Evolutionary conservation across 2,797 vertebrate genomes (phyloP), one percentile per base, ranked within the genome.

Genomic region (Chromis chromis): DNA sequence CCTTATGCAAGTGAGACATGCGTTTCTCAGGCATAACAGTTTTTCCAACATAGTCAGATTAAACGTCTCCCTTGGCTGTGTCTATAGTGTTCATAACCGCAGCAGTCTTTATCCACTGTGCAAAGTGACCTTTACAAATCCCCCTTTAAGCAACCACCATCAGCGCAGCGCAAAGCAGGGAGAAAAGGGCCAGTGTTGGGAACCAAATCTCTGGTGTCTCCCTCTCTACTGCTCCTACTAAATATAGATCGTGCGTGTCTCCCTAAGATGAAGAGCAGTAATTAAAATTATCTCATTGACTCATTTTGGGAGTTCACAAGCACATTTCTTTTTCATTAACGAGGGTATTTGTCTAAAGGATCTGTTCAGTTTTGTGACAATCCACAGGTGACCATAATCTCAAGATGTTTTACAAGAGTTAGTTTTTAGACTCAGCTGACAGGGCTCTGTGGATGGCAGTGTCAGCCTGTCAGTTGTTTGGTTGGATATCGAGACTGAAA

Each of bases 91-190:
- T 74, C 49, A 19, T 56, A 48, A 64, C 31, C 40, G 50, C 61
- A 25, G 25, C 25, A 46, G 42, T 70, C 62, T 70, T 81, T n/a
- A 53, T 70, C 28, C 49, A 57, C 61, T 76, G 67, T 56, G 48
- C 56, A 73, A 79, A 70, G 31, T 84, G 81, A 91, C 86, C 83
- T 89, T 89, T 84, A 50, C 39, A 36, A 63, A 65, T 59, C 68
- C 24, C 2, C 74, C 69, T 79, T 68, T 65, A 79, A 77, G 67
- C 70, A 57, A n/a, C 46, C 16, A 44, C 46, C 74, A 57, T 77
- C 79, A 65, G 40, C 2, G 1, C 17, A 3, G 27, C 48, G 50
- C 28, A 78, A 69, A 62, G 14, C 52, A 24, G 27, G 54, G 49
- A 69, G 57, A 84, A 75, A 12, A 65, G 54, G 48, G 7, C 21